Evolutionary conservation across 2,797 vertebrate genomes (phyloP).

Genomic region (Geotrypetes seraphini): DNA sequence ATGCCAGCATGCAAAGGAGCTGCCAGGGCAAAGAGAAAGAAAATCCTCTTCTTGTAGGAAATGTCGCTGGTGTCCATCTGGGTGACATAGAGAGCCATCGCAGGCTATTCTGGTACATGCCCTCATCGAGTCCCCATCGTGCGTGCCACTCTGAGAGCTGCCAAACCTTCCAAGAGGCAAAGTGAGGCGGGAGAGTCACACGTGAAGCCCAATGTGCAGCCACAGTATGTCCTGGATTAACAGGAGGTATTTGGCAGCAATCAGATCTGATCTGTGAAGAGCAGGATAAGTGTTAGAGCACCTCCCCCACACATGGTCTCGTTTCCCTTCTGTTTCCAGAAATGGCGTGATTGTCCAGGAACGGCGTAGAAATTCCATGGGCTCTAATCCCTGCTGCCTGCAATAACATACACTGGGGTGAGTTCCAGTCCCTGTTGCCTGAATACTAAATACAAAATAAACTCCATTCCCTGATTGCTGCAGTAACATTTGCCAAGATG

Average conservation of each 20-base stretch:
- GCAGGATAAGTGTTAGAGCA: slow-evolving; percentile 26
- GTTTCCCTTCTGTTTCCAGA: slow-evolving; percentile 10
- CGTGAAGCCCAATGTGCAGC: fast-evolving
- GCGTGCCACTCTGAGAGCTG: too few species aligned
- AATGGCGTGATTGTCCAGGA: neutral
- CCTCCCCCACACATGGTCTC: slow-evolving; percentile 23
- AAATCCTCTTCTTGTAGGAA: too few species aligned
- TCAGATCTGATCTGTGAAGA: slow-evolving; percentile 21
- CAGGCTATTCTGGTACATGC: too few species aligned
- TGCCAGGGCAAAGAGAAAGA: too few species aligned
- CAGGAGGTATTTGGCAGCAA: slow-evolving; percentile 18
- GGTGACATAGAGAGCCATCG: too few species aligned
- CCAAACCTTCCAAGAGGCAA: too few species aligned
- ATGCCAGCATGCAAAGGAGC: too few species aligned
- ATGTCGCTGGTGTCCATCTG: too few species aligned
- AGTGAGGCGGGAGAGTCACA: neutral
- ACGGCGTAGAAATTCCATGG: neutral
- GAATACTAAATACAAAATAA: neutral
- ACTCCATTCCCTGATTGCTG: too few species aligned
- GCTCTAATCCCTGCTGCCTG: too few species aligned
- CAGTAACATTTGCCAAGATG: too few species aligned
- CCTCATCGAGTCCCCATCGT: too few species aligned
- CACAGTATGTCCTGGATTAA: slow-evolving; percentile 5
- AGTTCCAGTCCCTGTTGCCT: neutral
- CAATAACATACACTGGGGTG: neutral